phyloP scores from a whole-genome alignment of 1,140 invertebrate genomes.

The Triops longicaudatus region DNA sequence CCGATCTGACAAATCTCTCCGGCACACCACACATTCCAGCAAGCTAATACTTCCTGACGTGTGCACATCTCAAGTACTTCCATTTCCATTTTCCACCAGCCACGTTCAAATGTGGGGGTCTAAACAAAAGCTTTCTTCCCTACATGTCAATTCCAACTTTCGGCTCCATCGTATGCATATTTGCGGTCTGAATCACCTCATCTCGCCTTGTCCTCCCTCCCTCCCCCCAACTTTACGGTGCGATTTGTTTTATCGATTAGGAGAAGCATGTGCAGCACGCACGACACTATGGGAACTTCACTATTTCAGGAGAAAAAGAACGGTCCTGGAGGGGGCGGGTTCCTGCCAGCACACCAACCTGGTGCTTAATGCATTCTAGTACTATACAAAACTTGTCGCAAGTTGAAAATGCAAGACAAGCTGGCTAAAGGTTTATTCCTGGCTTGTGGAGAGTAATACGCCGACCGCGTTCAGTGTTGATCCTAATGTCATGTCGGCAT shows the following conservation, averaged over 20 bases:
- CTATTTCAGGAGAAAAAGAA: background rate
- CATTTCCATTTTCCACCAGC: too few species aligned
- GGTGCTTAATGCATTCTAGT: background rate
- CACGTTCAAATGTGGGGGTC: too few species aligned
- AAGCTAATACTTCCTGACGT: background rate
- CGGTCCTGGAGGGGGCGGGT: background rate
- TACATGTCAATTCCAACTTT: background rate
- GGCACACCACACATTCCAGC: background rate
- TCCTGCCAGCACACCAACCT: background rate
- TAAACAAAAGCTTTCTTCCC: too few species aligned
- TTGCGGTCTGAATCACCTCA: conserved; percentile 11
- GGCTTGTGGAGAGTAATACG: background rate
- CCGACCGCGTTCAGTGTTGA: background rate
- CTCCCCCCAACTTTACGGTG: background rate
- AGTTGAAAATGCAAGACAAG: background rate
- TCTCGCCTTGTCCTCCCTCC: background rate
- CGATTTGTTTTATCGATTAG: conserved; percentile 13
- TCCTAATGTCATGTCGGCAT: background rate
- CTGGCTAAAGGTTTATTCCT: background rate
- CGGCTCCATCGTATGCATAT: background rate
- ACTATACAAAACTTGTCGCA: background rate
- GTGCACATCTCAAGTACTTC: too few species aligned
- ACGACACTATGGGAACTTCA: background rate
- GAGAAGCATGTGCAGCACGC: background rate
- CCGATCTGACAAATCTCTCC: background rate